Percentiles rank a stretch among this genome's conserved stretches.
These are phyloP conservation scores for Heliconius sara DNA, from an alignment of 2,888 invertebrate species.

Conservation along the genomic window DNA sequence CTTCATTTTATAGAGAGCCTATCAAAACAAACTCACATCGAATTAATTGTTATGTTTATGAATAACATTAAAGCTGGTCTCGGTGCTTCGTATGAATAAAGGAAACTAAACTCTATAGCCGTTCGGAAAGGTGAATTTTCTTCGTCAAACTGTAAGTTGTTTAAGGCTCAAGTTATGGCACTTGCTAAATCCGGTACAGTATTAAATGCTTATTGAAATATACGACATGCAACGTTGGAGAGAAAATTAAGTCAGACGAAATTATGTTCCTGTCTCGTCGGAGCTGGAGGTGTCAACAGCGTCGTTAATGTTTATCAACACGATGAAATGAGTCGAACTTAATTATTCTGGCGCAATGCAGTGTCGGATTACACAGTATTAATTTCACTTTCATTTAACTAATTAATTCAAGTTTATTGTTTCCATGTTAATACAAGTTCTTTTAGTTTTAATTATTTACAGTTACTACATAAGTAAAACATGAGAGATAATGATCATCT, in stretches of 20 bases:
- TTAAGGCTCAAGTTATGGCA: slow-evolving; percentile 30
- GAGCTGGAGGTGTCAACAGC: slow-evolving; percentile 39
- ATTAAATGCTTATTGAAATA: slow-evolving; percentile 52
- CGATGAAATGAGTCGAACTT: slow-evolving; percentile 41
- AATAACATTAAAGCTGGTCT: slow-evolving; percentile 47
- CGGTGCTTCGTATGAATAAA: background rate
- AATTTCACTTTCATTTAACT: slow-evolving; percentile 32
- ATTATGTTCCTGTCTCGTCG: slow-evolving; percentile 39
- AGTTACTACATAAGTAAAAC: background rate
- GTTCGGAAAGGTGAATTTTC: background rate
- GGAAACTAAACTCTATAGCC: background rate
- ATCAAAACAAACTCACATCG: slow-evolving; percentile 54
- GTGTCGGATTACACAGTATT: slow-evolving; percentile 37
- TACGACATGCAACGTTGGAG: slow-evolving; percentile 55
- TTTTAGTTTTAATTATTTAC: slow-evolving; percentile 6
- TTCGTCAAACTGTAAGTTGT: background rate
- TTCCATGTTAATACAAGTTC: slow-evolving; percentile 11
- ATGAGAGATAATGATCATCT: background rate
- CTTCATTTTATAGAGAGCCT: slow-evolving; percentile 53
- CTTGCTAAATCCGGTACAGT: slow-evolving; percentile 34
- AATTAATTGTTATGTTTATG: slow-evolving; percentile 56
- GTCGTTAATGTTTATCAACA: slow-evolving; percentile 45
- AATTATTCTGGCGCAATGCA: slow-evolving; percentile 43
- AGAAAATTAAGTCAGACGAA: slow-evolving; percentile 40
- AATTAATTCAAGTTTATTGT: slow-evolving; percentile 32